Evolutionary conservation across 2,113 vertebrate species (phyloP), one percentile per base, ranked within the genome.

Genomic region (Marcusenius ussheri): DNA sequence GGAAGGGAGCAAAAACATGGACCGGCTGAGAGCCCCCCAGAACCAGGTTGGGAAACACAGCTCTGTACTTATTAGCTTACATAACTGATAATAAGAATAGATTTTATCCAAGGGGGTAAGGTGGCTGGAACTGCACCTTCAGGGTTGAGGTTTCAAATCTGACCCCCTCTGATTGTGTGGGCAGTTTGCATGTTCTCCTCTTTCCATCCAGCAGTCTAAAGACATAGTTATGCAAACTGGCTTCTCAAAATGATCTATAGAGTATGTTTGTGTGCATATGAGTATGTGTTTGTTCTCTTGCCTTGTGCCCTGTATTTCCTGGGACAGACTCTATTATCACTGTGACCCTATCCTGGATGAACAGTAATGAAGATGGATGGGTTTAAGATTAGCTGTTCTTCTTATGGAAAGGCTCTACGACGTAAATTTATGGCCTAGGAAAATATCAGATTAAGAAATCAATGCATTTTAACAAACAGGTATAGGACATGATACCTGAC

Each of bases 401-500:
- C 21, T 84, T 42, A 47, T 5, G 83, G 15, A 84, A 45, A 47
- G 21, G 19, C 19, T 47, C 21, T 84, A 84, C 6, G 3, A 24
- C 21, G 77, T 24, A 83, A 45, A 83, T 46, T 13, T 83, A 17
- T 45, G 39, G 8, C 77, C 13, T 3, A 24, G 45, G 19, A 24
- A 42, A 45, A 83, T 47, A 80, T 42, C 35, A 42, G 15, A 80
- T 77, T 42, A 4, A 84, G 21, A n/a, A 24, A 46, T 24, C 39
- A 24, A 84, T 84, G 42, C 45, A 84, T 5, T 39, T 47, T 45
- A 47, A 47, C 21, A 42, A n/a, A 47, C 45, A 84, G 24, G 17
- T 47, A 3, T 13, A 45, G 42, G 83, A n/a, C 45, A n/a, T 84
- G 47, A 31, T 91, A 92, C 91, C 91, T 91, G 89, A 92, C 90